Evolutionary conservation across 2,113 vertebrate species (phyloP).

Genomic region (Sardina pilchardus): DNA sequence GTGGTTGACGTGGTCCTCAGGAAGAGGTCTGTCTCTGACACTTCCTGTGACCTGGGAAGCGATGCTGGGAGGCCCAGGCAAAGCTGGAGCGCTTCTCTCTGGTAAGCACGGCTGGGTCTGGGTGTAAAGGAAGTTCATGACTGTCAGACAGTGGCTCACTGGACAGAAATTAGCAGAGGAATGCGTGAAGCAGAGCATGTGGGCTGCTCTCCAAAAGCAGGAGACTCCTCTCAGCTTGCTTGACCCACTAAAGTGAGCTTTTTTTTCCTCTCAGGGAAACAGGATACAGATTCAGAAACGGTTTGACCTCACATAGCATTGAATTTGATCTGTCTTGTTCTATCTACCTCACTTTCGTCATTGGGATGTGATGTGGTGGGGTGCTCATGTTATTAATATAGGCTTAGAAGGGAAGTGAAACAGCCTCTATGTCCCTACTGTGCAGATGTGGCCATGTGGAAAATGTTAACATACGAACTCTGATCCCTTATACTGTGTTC

Average conservation of each 20-base stretch:
- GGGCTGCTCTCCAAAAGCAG: not conserved
- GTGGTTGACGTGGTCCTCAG: not conserved
- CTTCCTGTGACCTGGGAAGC: not conserved
- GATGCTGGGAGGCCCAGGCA: not conserved
- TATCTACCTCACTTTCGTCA: not conserved
- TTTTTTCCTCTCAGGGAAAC: not conserved
- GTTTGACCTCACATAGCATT: not conserved
- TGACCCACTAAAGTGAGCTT: not conserved
- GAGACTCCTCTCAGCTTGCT: not conserved
- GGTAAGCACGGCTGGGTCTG: conserved; percentile 41
- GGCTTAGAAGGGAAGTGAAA: not conserved
- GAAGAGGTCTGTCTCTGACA: not conserved
- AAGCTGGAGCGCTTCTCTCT: not conserved
- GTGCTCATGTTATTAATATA: not conserved
- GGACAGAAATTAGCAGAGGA: conserved; percentile 65
- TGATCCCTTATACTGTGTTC: not conserved
- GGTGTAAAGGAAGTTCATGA: conserved; percentile 58
- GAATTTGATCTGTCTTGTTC: not conserved
- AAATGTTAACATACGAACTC: conserved; percentile 2
- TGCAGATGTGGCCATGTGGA: not conserved
- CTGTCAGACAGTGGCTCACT: conserved; percentile 54
- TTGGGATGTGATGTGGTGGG: not conserved
- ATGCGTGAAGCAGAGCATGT: conserved; percentile 51
- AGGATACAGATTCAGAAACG: not conserved
- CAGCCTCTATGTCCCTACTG: not conserved